Evolutionary conservation across 2,888 invertebrate species (phyloP).

Genomic region (Orthosia cruda): DNA sequence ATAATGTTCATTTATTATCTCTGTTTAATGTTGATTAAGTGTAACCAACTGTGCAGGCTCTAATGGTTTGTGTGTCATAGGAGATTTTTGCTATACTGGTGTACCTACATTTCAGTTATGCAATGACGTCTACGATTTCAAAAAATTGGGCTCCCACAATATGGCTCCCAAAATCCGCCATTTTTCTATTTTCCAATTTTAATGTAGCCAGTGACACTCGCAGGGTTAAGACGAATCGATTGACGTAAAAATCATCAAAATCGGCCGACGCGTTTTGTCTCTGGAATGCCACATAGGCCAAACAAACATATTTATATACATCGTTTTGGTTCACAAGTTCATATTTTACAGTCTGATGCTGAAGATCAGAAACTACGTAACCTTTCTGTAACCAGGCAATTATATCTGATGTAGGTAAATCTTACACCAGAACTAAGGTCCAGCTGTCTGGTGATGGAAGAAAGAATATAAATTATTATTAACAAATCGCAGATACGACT

Average conservation of each 20-base stretch:
- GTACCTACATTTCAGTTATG: not conserved
- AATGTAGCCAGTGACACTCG: no score
- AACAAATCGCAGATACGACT: slow-evolving; percentile 1
- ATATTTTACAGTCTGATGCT: not conserved
- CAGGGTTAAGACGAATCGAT: no score
- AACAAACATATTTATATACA: no score
- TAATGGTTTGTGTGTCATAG: slow-evolving; percentile 22
- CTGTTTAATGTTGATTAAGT: slow-evolving; percentile 59
- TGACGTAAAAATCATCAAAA: no score
- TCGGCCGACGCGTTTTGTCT: no score
- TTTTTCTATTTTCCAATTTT: no score
- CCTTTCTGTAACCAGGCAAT: not conserved
- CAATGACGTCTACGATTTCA: no score
- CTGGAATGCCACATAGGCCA: no score
- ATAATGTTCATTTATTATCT: slow-evolving; percentile 69
- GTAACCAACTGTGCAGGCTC: slow-evolving; percentile 22
- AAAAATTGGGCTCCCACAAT: no score
- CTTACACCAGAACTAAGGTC: not conserved
- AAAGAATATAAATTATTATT: not conserved
- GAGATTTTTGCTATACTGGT: slow-evolving; percentile 10
- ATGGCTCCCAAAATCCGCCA: no score
- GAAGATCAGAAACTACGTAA: not conserved
- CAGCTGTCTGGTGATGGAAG: not conserved
- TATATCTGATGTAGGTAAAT: not conserved
- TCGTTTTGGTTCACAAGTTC: not conserved